phyloP scores from a whole-genome alignment of 2,888 invertebrate genomes.

The Drosophila mercatorum region DNA sequence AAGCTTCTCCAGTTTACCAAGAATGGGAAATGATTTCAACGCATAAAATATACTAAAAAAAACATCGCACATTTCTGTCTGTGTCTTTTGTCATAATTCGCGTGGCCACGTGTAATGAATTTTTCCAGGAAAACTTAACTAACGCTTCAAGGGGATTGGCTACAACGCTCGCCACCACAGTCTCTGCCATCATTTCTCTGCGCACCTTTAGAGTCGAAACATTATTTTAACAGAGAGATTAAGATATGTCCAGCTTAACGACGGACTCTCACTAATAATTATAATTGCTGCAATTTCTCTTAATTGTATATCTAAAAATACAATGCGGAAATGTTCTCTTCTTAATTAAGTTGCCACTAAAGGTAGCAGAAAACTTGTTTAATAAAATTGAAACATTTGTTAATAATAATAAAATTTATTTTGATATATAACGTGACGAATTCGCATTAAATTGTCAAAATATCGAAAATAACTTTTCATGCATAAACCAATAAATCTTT shows the following conservation, averaged over 20 bases:
- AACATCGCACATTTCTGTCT: not conserved
- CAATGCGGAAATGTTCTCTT: too few relatives aligned
- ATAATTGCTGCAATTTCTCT: not conserved
- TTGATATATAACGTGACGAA: too few relatives aligned
- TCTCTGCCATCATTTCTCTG: not conserved
- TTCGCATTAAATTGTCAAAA: not conserved
- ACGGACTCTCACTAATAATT: not conserved
- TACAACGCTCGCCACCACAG: not conserved
- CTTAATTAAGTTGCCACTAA: too few relatives aligned
- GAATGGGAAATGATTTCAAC: too few relatives aligned
- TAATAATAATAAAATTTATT: not conserved
- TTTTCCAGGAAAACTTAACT: not conserved
- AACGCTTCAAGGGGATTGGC: not conserved
- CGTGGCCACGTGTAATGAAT: not conserved
- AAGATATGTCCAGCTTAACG: too few relatives aligned
- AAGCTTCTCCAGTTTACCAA: too few relatives aligned
- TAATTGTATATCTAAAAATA: not conserved
- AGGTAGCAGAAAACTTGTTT: not conserved
- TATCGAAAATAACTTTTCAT: not conserved
- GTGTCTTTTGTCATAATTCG: not conserved
- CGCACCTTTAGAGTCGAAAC: not conserved
- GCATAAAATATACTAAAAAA: not conserved
- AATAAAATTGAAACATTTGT: too few relatives aligned
- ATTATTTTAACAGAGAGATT: not conserved
- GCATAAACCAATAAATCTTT: slow-evolving; percentile 13